Base-by-base conservation (phyloP, 2,888 invertebrate species). In the Margaritifera margaritifera region DNA sequence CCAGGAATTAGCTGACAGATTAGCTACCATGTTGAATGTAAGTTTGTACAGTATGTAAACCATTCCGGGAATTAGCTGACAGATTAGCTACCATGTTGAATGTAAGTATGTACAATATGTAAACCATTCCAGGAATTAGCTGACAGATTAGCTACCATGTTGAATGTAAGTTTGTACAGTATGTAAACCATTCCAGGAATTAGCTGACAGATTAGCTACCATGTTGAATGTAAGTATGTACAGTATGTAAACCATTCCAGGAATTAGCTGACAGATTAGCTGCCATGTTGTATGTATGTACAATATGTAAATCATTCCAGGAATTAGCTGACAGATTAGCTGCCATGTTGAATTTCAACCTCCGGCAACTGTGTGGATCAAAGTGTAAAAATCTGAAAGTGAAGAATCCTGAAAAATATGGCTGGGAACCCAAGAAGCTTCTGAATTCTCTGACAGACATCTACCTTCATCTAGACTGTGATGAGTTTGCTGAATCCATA, bases 281-380 rank as follows among this genome's bases (percentile, higher is more conserved):
- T 67, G 97, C 98, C 69, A 99, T 99, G 99, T 92, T 99, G 80
- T n/a, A n/a, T n/a, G 31, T 31, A 31, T 31, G 31, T 31, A 31
- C 31, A 6, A 42, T 42, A 42, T 42, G 42, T 11, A 42, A 42
- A 42, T 11, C 42, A 42, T 77, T 78, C 3, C 73, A 90, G 90
- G 98, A 97, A 91, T 92, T 99, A 76, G 97, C 96, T 58, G 97
- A 97, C 87, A 92, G 98, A 66, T 92, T 99, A 69, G 97, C 98
- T 67, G 97, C 98, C 69, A 99, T 99, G 99, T 92, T 99, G 80
- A 98, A 99, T 91, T 98, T 97, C 90, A 99, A 99, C 91, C 92
- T 99, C 78, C 95, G 96, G 88, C 98, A 99, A 89, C 92, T 99
- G 63, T 98, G 97, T 90, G 98, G 98, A 18, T 95, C 96, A 61